Conservation (phyloP, 2,888 invertebrate species). For the Balanococcus diminutus region DNA sequence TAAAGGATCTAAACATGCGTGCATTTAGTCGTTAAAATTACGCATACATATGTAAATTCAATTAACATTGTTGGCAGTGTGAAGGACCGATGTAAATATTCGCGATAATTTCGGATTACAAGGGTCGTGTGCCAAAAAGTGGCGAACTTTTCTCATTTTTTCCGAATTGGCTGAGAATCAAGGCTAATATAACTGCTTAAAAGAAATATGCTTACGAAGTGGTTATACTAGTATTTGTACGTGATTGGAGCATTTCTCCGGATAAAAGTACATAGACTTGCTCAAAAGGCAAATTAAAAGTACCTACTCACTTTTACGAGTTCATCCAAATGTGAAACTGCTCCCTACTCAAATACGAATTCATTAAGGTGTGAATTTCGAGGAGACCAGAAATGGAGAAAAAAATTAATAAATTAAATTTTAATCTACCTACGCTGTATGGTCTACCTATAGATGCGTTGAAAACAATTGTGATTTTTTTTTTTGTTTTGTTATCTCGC, state of each 20-base stretch:
- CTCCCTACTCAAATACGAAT: neutral
- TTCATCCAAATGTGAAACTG: neutral
- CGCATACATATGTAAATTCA: neutral
- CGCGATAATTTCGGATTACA: neutral
- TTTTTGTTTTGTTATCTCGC: neutral
- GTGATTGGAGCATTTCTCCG: neutral
- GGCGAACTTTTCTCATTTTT: neutral
- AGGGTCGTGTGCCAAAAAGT: neutral
- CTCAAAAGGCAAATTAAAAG: neutral
- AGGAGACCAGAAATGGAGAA: neutral
- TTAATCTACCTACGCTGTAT: neutral
- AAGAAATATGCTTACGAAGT: conserved; percentile 2
- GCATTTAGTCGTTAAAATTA: neutral
- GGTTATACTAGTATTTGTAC: neutral
- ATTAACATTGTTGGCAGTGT: neutral
- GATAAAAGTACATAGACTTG: neutral
- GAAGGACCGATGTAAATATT: neutral
- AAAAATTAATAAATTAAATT: neutral
- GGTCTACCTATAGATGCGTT: neutral
- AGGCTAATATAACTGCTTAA: neutral
- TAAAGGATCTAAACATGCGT: neutral
- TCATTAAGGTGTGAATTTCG: neutral
- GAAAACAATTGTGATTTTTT: neutral
- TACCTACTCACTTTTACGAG: too few relatives aligned
- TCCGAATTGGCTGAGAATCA: neutral